Base-by-base conservation (phyloP, 2,888 invertebrate genomes). In the Lepidochrysops patricia region DNA sequence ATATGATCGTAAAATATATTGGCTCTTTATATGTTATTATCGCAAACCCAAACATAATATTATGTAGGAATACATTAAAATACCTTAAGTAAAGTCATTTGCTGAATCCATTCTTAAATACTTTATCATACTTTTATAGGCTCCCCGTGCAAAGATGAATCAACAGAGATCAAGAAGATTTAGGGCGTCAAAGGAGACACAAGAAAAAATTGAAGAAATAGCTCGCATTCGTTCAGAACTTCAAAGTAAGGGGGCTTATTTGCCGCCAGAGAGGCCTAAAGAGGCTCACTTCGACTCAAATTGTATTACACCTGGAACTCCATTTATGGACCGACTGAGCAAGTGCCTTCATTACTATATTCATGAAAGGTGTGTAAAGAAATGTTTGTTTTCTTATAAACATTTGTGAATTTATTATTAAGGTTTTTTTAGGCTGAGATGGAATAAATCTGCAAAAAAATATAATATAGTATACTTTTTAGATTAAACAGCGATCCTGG, bases 141-240 rank as follows among this genome's bases (percentile, higher is more conserved):
- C 98, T 1, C 98, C 99, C 0, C 91, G 99, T 74, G 99, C 99
- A 0, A 99, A 99, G 89, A 99, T 99, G 99, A 99, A 99, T 86
- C 99, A 99, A 78, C 99, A 99, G 78, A 91, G 99, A 61, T 98
- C 98, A 0, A 92, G 99, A 67, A 92, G 99, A 70, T 99, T 99
- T 83, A 92, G 99, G 57, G 98, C 99, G 0, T 96, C 98, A 0
- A 99, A 99, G 78, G 99, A 99, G 82, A 92, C 95, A 0, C 91
- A 90, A 49, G 98, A 98, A 79, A 98, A 98, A 80, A 93, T 95
- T 26, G 91, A 93, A 19, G 97, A 98, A 81, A 92, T 99, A 58
- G 92, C 94, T 50, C 91, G 95, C 60, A 93, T 97, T 64, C 91
- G 96, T 23, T 91, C 92, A 0, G 95, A 96, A 70, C 84, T 97